phyloP scores from a whole-genome alignment of 2,113 vertebrate genomes.

The Hyla sarda region DNA sequence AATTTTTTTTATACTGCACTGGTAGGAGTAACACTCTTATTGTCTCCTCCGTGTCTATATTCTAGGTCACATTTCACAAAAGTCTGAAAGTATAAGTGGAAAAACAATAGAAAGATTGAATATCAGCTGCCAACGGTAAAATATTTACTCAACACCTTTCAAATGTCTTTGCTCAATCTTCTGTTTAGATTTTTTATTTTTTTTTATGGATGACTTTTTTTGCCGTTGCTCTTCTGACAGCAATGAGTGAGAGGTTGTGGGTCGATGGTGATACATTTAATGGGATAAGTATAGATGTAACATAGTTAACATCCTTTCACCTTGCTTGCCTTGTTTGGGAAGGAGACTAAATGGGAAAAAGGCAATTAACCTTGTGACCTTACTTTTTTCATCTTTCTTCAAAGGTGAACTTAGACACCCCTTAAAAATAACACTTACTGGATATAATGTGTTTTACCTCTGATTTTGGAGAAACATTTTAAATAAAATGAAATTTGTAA shows the following conservation, averaged over 20 bases:
- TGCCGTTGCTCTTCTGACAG: slow-evolving; percentile 20
- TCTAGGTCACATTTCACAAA: slow-evolving; percentile 45
- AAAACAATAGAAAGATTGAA: slow-evolving; percentile 11
- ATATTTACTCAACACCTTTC: slow-evolving; percentile 41
- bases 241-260: slow-evolving; percentile 34
- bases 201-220: slow-evolving; percentile 36
- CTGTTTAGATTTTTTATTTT: slow-evolving; percentile 37
- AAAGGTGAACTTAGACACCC: slow-evolving; percentile 35
- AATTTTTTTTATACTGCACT: background rate
- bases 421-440: slow-evolving; percentile 15
- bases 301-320: slow-evolving; percentile 50
- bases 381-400: slow-evolving; percentile 38
- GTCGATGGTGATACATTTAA: slow-evolving; percentile 51
- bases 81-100: slow-evolving; percentile 12
- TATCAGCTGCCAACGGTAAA: slow-evolving; percentile 2
- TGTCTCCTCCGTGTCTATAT: slow-evolving; percentile 3
- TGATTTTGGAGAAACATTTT: slow-evolving; percentile 9
- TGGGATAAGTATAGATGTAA: slow-evolving; percentile 52
- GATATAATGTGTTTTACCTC: background rate
- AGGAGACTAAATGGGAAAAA: slow-evolving; percentile 51
- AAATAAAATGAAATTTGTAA: too few relatives aligned
- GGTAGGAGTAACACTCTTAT: background rate
- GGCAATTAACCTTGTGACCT: slow-evolving; percentile 48
- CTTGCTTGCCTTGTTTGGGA: slow-evolving; percentile 25
- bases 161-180: slow-evolving; percentile 42